Evolutionary conservation across 2,113 vertebrate species (phyloP).

Genomic region (Phrynosoma blainvillii): DNA sequence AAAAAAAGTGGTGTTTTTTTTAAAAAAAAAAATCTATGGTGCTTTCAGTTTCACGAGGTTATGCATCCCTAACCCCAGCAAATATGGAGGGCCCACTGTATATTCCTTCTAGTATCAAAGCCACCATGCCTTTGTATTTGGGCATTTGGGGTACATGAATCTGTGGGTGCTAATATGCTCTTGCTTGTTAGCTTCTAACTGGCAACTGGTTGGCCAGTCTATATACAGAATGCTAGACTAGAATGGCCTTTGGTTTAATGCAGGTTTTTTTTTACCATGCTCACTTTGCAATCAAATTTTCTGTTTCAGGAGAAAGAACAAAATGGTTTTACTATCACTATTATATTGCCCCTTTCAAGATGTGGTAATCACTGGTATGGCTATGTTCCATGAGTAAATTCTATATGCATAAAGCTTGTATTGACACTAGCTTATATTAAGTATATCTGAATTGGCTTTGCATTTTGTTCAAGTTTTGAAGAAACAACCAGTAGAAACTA

Average conservation of each 20-base stretch:
- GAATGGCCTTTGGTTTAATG: neutral
- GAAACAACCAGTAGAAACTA: neutral
- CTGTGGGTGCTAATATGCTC: no score
- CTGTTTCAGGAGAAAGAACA: neutral
- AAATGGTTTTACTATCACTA: neutral
- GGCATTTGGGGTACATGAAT: no score
- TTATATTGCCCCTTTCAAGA: neutral
- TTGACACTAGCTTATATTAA: neutral
- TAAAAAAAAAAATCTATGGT: no score
- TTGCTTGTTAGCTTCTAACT: no score
- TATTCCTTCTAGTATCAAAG: no score
- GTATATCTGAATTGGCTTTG: neutral
- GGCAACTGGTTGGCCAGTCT: no score
- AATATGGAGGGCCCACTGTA: no score
- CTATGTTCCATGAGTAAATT: neutral
- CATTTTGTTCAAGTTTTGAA: neutral
- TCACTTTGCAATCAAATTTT: neutral
- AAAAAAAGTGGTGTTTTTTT: no score
- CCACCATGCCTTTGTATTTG: no score
- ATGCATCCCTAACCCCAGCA: no score
- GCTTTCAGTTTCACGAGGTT: no score
- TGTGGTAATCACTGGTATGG: neutral
- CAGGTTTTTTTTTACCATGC: no score
- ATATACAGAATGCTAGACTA: neutral
- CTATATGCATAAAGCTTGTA: neutral